A percentile compares a stretch with the other conserved stretches of the same genome.
These are phyloP conservation scores for Leptoteleia sp. DNA, from an alignment of 1,140 invertebrate genomes.

Conservation along the genomic window DNA sequence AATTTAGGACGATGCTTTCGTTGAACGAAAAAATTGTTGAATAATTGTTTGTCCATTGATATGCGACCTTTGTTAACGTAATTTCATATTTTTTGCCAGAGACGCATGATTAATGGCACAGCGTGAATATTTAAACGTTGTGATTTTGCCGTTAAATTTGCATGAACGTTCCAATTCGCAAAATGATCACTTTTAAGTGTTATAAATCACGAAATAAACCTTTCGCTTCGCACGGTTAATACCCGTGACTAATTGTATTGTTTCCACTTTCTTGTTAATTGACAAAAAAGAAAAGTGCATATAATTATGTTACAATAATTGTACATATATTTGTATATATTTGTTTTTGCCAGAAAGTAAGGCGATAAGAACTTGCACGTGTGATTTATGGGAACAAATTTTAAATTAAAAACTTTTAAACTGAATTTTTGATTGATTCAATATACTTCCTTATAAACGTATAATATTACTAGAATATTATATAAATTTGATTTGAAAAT, in stretches of 20 bases:
- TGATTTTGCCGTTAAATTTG: constrained; percentile 43
- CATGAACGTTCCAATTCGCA: constrained; percentile 49
- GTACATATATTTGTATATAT: too few relatives aligned
- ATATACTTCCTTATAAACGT: too few relatives aligned
- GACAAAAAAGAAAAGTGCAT: background rate
- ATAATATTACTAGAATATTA: too few relatives aligned
- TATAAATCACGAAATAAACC: constrained; percentile 27
- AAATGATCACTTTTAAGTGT: constrained; percentile 25
- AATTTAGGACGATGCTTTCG: background rate
- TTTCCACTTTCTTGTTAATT: constrained; percentile 8
- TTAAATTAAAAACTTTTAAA: too few relatives aligned
- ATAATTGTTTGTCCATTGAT: constrained; percentile 14
- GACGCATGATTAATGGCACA: constrained; percentile 24
- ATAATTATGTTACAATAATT: background rate
- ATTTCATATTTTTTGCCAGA: constrained; percentile 22
- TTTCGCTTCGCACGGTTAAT: constrained; percentile 17
- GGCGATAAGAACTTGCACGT: too few relatives aligned
- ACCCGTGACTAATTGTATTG: constrained; percentile 12
- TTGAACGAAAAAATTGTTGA: constrained; percentile 13
- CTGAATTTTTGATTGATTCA: too few relatives aligned
- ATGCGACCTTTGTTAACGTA: constrained; percentile 33
- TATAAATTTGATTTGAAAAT: too few relatives aligned
- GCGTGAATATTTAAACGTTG: constrained; percentile 24
- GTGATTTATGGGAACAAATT: too few relatives aligned
- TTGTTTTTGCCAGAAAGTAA: too few relatives aligned